Evolutionary conservation across 2,888 invertebrate species (phyloP).

Genomic region (Luperina nickerlii): DNA sequence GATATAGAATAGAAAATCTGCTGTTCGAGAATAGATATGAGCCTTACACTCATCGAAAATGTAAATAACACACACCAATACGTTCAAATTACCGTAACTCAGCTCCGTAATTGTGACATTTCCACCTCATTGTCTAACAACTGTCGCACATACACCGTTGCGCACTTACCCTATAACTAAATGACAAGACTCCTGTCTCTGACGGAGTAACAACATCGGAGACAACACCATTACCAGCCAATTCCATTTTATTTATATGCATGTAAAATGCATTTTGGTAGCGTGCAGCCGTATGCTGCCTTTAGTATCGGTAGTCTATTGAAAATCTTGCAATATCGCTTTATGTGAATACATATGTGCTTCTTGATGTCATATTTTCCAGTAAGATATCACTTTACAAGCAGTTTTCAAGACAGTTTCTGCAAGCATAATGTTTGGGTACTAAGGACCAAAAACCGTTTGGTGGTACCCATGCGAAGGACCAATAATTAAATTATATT

Average conservation of each 20-base stretch:
- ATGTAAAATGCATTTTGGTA: slow-evolving; percentile 56
- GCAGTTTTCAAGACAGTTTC: background rate
- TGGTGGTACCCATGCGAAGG: background rate
- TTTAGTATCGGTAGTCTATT: slow-evolving; percentile 11
- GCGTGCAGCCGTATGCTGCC: background rate
- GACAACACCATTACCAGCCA: slow-evolving; percentile 61
- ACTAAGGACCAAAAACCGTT: background rate
- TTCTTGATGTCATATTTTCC: slow-evolving; percentile 25
- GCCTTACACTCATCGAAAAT: background rate
- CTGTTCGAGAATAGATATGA: background rate
- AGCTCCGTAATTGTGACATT: slow-evolving; percentile 29
- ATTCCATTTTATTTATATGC: slow-evolving; percentile 65
- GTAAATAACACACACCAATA: background rate
- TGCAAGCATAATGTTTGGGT: no score
- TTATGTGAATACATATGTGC: slow-evolving; percentile 10
- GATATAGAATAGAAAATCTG: background rate
- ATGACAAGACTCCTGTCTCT: slow-evolving; percentile 32
- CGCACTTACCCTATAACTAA: slow-evolving; percentile 56
- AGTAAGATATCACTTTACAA: background rate
- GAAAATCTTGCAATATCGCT: slow-evolving; percentile 32
- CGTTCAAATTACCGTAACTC: slow-evolving; percentile 7
- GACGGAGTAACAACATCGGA: slow-evolving; percentile 52
- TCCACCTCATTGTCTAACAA: slow-evolving; percentile 21
- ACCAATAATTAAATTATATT: background rate
- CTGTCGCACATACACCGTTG: slow-evolving; percentile 39